A percentile compares a stretch with the other conserved stretches of the same genome.
Conservation (phyloP, 2,797 vertebrate genomes). For the Apogon talboti region DNA sequence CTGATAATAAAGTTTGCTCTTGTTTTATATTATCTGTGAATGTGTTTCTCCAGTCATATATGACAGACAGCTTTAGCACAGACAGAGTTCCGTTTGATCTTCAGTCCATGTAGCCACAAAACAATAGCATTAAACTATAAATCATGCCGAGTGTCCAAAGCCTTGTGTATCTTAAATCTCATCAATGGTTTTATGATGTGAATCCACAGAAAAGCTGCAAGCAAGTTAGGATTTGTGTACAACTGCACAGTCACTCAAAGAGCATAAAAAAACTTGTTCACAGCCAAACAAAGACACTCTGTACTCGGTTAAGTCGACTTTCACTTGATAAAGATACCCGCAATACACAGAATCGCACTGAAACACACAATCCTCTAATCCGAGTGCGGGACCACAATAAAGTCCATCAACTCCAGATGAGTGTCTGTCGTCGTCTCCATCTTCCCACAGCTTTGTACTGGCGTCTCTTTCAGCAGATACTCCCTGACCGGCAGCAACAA, state of each 20-base stretch:
- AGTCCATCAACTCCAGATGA: constrained; percentile 33
- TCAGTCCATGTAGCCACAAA: no score
- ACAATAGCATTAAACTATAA: no score
- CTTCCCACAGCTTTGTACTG: constrained; percentile 18
- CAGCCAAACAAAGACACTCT: not conserved
- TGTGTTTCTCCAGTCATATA: no score
- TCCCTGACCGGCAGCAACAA: constrained; percentile 37
- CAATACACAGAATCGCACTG: not conserved
- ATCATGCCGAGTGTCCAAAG: no score
- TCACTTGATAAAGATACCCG: not conserved
- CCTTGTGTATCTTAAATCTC: no score
- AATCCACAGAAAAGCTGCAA: not conserved
- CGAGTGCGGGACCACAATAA: constrained; percentile 28
- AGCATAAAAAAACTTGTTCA: not conserved
- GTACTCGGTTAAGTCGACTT: not conserved
- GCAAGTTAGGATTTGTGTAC: not conserved
- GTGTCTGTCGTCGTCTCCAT: constrained; percentile 13
- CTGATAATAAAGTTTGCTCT: no score
- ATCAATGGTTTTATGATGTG: no score
- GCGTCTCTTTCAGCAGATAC: constrained; percentile 41
- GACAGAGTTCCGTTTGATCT: no score
- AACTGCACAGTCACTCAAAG: not conserved
- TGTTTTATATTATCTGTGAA: no score
- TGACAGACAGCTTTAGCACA: no score
- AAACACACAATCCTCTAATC: not conserved